Evolutionary conservation across 2,113 vertebrate genomes (phyloP).

Genomic region (Colossoma macropomum): DNA sequence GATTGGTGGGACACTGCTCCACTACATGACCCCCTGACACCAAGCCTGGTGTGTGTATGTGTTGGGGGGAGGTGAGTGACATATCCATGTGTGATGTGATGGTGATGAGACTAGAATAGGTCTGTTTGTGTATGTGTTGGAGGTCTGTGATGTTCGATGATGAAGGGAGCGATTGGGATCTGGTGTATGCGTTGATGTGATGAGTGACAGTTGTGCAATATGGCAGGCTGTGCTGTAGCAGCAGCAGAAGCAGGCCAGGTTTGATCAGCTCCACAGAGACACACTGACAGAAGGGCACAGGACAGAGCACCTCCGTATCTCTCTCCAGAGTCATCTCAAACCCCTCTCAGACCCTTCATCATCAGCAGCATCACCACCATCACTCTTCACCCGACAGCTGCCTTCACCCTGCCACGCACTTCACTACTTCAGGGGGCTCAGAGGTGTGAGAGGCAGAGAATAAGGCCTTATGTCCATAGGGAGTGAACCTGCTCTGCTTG

Average conservation of each 20-base stretch:
- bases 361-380: not conserved
- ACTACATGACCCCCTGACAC: too few species aligned
- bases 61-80: not conserved
- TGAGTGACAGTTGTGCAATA: not conserved
- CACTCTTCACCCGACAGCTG: not conserved
- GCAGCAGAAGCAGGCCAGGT: not conserved
- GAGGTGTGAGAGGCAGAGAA: not conserved
- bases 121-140: not conserved
- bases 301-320: not conserved
- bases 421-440: not conserved
- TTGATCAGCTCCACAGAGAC: constrained; percentile 3
- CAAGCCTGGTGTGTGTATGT: not conserved
- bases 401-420: not conserved
- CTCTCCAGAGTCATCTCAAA: not conserved
- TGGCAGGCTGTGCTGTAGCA: not conserved
- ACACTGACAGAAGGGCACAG: not conserved
- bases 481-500: not conserved
- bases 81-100: not conserved
- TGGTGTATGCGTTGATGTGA: not conserved
- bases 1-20: too few species aligned
- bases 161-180: not conserved
- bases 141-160: not conserved
- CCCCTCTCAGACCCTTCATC: not conserved
- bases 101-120: not conserved
- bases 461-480: not conserved